Conservation (phyloP, 2,797 vertebrate species). For the Crax fasciolata region DNA sequence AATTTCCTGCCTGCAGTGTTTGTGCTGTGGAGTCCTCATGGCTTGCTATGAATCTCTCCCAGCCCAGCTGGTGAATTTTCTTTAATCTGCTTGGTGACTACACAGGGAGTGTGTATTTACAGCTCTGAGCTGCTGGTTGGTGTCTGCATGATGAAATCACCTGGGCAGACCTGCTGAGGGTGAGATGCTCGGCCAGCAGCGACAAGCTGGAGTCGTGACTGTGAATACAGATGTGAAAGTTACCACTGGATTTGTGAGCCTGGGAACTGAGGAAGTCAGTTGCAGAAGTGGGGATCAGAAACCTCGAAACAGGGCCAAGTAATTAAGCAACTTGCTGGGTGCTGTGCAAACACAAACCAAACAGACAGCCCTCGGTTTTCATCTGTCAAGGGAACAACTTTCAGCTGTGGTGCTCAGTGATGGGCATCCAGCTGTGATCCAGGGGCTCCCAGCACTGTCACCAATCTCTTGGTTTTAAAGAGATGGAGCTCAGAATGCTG, state of each 20-base stretch:
- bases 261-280: constrained; percentile 66
- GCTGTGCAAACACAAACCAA: constrained; percentile 26
- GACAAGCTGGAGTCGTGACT: fast-evolving
- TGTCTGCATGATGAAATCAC: not conserved
- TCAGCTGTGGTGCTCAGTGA: not conserved
- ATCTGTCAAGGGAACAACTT: not conserved
- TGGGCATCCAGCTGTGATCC: not conserved
- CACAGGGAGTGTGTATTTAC: not conserved
- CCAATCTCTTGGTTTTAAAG: not conserved
- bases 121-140: not conserved
- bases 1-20: not conserved
- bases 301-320: constrained; percentile 21
- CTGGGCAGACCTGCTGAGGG: not conserved
- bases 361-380: constrained; percentile 1
- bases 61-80: constrained; percentile 23
- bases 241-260: not conserved
- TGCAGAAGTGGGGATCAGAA: constrained; percentile 59
- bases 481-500: not conserved
- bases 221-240: not conserved
- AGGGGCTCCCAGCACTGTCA: not conserved
- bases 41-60: constrained; percentile 17
- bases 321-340: not conserved
- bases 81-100: constrained; percentile 17
- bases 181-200: not conserved
- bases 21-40: not conserved